phyloP scores from a whole-genome alignment of 2,888 invertebrate genomes.

The Andrena flavipes region DNA sequence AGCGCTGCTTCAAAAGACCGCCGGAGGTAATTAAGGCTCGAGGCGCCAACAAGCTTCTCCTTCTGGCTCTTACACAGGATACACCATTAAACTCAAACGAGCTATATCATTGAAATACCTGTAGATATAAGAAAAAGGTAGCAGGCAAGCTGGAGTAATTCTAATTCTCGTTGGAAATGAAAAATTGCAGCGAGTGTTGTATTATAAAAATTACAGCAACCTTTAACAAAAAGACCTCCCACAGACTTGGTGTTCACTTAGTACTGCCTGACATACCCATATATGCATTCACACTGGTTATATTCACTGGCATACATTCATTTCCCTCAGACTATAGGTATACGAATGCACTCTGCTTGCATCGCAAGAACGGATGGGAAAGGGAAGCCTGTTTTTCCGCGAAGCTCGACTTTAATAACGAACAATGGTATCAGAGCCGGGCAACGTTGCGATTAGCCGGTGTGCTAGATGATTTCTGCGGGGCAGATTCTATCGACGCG shows the following conservation, averaged over 20 bases:
- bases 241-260: not conserved
- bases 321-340: not conserved
- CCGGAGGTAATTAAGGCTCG: constrained; percentile 79
- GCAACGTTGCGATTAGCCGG: constrained; percentile 72
- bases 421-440: constrained; percentile 72
- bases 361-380: constrained; percentile 8
- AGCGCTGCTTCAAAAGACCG: constrained; percentile 74
- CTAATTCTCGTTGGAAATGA: not conserved
- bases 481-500: constrained; percentile 70
- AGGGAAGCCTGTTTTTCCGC: constrained; percentile 33
- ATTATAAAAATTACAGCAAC: not conserved
- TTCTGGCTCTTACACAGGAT: not conserved
- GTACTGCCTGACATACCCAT: not conserved
- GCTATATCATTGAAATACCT: too few relatives aligned
- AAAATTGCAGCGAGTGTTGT: not conserved
- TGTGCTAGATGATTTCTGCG: constrained; percentile 32
- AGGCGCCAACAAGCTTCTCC: constrained; percentile 74
- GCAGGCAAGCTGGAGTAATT: too few relatives aligned
- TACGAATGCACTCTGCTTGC: constrained; percentile 17
- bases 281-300: not conserved
- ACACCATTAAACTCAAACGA: too few relatives aligned
- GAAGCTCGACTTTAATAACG: constrained; percentile 68
- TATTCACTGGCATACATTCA: too few relatives aligned
- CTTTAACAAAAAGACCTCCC: not conserved
- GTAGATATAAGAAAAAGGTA: too few relatives aligned